Conservation (phyloP, 2,113 vertebrate species). For the Phasianus colchicus region DNA sequence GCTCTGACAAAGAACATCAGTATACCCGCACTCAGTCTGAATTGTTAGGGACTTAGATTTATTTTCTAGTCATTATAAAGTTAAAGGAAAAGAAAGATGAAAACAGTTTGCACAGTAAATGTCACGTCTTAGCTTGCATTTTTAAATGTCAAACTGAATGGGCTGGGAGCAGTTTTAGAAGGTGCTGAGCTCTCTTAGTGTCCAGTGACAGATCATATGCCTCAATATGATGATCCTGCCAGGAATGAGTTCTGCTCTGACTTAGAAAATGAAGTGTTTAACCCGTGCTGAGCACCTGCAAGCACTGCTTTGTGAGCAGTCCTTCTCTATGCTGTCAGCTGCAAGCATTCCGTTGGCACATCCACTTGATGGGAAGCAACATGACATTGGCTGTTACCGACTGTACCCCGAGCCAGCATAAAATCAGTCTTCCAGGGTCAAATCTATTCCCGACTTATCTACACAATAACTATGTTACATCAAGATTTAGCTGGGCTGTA, state of each 20-base stretch:
- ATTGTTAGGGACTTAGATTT: not conserved
- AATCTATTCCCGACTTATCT: not conserved
- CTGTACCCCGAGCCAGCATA: not conserved
- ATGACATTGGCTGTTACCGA: not conserved
- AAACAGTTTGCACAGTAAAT: slow-evolving; percentile 25
- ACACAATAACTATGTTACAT: not conserved
- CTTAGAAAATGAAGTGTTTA: not conserved
- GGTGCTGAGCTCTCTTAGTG: not conserved
- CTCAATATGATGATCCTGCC: not conserved
- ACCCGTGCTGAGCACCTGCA: not conserved
- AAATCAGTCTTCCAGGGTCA: not conserved
- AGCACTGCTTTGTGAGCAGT: not conserved
- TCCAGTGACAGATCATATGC: not conserved
- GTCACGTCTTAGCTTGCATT: not conserved
- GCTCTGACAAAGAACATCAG: not conserved
- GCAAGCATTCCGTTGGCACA: not conserved
- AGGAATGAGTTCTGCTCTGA: not conserved
- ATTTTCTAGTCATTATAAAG: slow-evolving; percentile 13
- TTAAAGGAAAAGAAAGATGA: not conserved
- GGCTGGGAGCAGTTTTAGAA: not conserved
- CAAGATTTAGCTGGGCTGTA: not conserved
- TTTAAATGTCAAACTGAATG: slow-evolving; percentile 32
- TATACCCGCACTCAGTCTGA: not conserved
- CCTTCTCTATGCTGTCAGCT: not conserved
- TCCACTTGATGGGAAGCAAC: not conserved